Conservation (phyloP, 2,888 invertebrate species). For the Phoronis australis region DNA sequence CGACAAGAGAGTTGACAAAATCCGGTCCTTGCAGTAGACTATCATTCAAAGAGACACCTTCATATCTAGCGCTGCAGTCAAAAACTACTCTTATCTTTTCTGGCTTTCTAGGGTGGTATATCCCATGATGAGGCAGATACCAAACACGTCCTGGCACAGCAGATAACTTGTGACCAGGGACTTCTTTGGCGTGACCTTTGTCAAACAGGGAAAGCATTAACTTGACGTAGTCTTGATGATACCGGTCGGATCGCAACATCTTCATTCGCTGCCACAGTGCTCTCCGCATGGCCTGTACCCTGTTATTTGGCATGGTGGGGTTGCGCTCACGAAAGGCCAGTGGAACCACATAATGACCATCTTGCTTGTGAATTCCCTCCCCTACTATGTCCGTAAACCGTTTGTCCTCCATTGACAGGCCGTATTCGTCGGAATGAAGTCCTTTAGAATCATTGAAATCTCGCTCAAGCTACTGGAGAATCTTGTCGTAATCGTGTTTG, state of each 20-base stretch:
- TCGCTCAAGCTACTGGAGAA: neutral
- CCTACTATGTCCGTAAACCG: neutral
- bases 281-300: neutral
- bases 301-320: constrained; percentile 6
- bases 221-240: constrained; percentile 1
- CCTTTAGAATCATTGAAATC: neutral
- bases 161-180: neutral
- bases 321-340: constrained; percentile 4
- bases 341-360: constrained; percentile 9
- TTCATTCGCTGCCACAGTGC: constrained; percentile 1
- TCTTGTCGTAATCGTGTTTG: neutral
- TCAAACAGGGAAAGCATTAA: constrained; percentile 6
- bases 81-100: constrained; percentile 12
- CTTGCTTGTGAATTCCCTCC: neutral
- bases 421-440: neutral
- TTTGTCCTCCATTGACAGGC: neutral
- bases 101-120: constrained; percentile 13
- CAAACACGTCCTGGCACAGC: neutral
- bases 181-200: constrained; percentile 7
- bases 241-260: neutral
- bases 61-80: constrained; percentile 8
- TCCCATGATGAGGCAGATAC: constrained; percentile 14
- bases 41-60: constrained; percentile 8
- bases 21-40: constrained; percentile 12
- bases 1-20: constrained; percentile 9